These are phyloP conservation scores for Lepidostoma basale DNA, from an alignment of 1,140 invertebrate genomes.

Conservation along the genomic window DNA sequence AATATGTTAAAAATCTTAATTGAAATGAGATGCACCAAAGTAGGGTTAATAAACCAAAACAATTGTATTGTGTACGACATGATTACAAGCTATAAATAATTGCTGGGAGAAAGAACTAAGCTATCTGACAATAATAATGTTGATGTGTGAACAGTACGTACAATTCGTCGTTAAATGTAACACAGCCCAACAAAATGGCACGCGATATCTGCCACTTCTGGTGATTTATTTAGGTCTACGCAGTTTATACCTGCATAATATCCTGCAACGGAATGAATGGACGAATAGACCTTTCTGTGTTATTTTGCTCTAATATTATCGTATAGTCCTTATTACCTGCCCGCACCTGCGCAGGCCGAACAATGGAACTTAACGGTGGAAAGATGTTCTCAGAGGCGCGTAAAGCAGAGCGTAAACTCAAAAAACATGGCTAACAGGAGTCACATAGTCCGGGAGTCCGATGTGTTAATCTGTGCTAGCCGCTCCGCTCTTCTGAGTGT, in stretches of 20 bases:
- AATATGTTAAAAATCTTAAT: no score
- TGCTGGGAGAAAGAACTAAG: no score
- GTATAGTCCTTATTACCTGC: conserved; percentile 7
- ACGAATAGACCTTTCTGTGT: background rate
- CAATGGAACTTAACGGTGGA: background rate
- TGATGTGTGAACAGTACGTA: no score
- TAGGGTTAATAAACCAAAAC: no score
- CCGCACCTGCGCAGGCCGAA: background rate
- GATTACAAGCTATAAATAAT: no score
- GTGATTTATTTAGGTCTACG: conserved; percentile 1
- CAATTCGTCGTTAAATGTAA: no score
- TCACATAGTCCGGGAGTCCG: background rate
- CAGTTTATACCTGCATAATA: background rate
- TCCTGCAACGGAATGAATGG: background rate
- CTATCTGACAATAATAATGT: no score
- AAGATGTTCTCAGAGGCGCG: background rate
- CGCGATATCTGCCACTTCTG: background rate
- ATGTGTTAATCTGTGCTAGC: background rate
- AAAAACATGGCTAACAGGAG: conserved; percentile 7
- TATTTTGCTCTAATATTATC: background rate
- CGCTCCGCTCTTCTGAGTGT: no score
- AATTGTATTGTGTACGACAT: no score
- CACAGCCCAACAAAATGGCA: background rate
- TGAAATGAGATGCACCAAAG: no score
- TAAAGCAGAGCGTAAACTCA: background rate